Base-by-base conservation (phyloP, 2,888 invertebrate genomes). In the Limenitis camilla region DNA sequence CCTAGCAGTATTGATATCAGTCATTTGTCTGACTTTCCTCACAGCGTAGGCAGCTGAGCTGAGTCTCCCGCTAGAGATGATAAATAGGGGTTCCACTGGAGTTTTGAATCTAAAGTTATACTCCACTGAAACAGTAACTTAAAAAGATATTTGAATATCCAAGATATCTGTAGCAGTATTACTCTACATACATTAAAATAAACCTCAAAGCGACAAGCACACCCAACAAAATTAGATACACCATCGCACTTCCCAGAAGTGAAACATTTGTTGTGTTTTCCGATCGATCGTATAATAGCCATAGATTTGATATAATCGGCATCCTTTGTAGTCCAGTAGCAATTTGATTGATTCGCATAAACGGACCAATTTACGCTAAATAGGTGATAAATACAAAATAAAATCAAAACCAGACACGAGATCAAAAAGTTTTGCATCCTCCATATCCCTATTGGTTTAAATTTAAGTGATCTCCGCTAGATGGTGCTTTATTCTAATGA, bases 261-360 rank as follows among this genome's bases (percentile, higher is more conserved):
- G 32, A 45, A 29, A 32, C 11, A 43, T 38, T 35, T 35, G 19
- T 31, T 38, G 19, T 46, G 49, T 49, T 53, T 50, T 54, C 1
- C 52, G 57, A 50, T 49, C 36, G 44, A 49, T 42, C 48, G 52
- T 47, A 33, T 55, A 49, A 52, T 55, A 46, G 40, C 46, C 31
- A 51, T 56, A 52, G 44, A 36, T 53, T 51, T 51, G 38, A 55
- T 19, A 19, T 19, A 51, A 53, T 52, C 58, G 59, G 59, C 53
- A 53, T 41, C 55, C 50, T 58, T 61, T 57, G 43, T 33, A 55
- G 58, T 60, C 53, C 53, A 61, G 55, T 55, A 60, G 54, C 53
- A 61, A 63, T 62, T 63, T 57, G 58, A 63, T 63, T 59, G 61
- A 61, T 58, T 55, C 62, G 60, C 40, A 35, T 55, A 53, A 58